phyloP scores from a whole-genome alignment of 2,113 vertebrate species.

The Passer domesticus region DNA sequence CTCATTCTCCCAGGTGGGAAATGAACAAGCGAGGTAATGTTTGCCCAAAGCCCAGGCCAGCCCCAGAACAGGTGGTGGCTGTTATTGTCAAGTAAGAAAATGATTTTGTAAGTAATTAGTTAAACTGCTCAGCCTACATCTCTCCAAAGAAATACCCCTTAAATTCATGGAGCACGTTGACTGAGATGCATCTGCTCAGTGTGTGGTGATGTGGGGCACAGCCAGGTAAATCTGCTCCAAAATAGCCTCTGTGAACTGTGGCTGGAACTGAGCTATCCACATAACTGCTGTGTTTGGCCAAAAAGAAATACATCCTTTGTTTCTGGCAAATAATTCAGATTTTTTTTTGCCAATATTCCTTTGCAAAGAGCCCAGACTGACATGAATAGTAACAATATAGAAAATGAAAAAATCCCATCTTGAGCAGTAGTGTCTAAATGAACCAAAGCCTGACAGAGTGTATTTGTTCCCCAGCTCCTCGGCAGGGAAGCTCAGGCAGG shows the following conservation, averaged over 20 bases:
- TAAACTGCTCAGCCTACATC: background rate
- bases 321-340: background rate
- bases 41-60: background rate
- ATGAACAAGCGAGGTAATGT: background rate
- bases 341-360: background rate
- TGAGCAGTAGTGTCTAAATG: background rate
- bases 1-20: background rate
- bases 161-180: background rate
- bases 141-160: background rate
- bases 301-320: background rate
- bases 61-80: constrained; percentile 8
- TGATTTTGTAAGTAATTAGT: constrained; percentile 16
- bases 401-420: background rate
- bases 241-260: background rate
- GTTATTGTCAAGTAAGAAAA: constrained; percentile 8
- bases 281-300: background rate
- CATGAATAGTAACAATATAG: background rate
- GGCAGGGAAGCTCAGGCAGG: background rate
- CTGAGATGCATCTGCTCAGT: background rate
- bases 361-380: background rate
- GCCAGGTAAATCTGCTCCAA: background rate
- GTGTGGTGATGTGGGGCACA: background rate
- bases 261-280: background rate
- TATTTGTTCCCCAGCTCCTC: background rate
- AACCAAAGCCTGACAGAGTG: background rate